Evolutionary conservation across 2,113 vertebrate species (phyloP), one percentile per base, ranked within the genome.

Genomic region (Cettia cetti): DNA sequence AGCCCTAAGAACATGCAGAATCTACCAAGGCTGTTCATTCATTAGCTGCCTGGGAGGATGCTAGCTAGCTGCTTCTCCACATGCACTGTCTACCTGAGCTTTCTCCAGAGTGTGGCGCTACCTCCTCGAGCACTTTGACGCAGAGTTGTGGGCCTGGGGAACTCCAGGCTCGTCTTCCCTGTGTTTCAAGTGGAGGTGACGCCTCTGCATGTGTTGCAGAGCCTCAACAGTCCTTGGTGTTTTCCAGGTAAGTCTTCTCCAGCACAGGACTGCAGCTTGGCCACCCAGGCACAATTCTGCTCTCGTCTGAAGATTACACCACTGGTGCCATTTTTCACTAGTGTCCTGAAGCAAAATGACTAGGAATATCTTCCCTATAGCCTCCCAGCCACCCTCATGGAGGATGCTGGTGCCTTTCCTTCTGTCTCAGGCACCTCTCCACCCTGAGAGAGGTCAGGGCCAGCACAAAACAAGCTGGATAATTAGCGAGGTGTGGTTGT

Each of bases 281-380:
- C 61, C 19, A 49, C 35, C 18, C 19, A 52, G 47, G 52, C 13
- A 39, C 31, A 44, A 4, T 19, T 59, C 44, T 84, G 14, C n/a
- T 30, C 22, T 47, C 37, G 1, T 52, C 66, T 72, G 44, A 40
- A 56, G 56, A 16, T 52, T 11, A 74, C 15, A 53, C 24, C 12
- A 11, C 3, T 27, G 22, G 7, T 49, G 40, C 15, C 26, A 15
- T 68, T 71, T 75, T 68, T 56, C 39, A 35, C 28, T 8, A 37
- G 2, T 28, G 9, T 11, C 28, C 18, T 44, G 61, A 52, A 56
- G 18, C 20, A 71, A 42, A 70, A 47, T 2, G 4, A 14, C 21
- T 31, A 33, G 1, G 5, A 42, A 22, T 26, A 35, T 1, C 24
- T 52, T 13, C 9, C 26, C 18, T 6, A 0, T 2, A 39, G 14